A percentile compares a stretch with the other conserved stretches of the same genome.
phyloP scores from a whole-genome alignment of 2,888 invertebrate species.

The Leptinotarsa tumamoca region DNA sequence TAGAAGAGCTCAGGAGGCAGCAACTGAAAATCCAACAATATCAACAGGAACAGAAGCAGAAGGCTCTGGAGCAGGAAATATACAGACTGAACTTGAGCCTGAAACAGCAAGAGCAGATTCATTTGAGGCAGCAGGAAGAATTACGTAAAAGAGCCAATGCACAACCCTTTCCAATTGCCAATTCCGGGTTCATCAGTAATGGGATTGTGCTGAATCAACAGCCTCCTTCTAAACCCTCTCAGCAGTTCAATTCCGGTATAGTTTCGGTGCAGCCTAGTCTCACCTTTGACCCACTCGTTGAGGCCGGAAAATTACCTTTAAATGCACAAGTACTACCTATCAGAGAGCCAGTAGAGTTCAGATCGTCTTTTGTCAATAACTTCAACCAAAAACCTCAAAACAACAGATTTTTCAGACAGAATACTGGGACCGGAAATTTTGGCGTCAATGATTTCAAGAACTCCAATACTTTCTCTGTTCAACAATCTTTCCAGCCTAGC shows the following conservation, averaged over 20 bases:
- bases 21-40: conserved; percentile 36
- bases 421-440: conserved; percentile 52
- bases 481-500: conserved; percentile 44
- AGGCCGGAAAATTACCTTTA: conserved; percentile 58
- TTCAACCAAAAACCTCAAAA: conserved; percentile 33
- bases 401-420: conserved; percentile 62
- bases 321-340: conserved; percentile 64
- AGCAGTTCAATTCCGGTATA: conserved; percentile 13
- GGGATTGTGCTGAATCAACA: conserved; percentile 29
- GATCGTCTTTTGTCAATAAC: conserved; percentile 46
- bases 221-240: conserved; percentile 13
- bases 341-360: conserved; percentile 59
- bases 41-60: conserved; percentile 71
- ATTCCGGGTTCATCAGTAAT: conserved; percentile 33
- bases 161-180: conserved; percentile 52
- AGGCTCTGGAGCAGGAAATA: conserved; percentile 78
- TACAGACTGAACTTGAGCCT: conserved; percentile 72
- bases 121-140: conserved; percentile 68
- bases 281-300: conserved; percentile 61
- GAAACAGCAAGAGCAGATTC: conserved; percentile 60
- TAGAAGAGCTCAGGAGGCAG: conserved; percentile 42
- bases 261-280: conserved; percentile 70
- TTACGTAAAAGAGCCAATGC: conserved; percentile 64
- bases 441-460: conserved; percentile 34
- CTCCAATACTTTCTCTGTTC: conserved; percentile 45